Percentiles rank a stretch among this genome's conserved stretches.
These are phyloP conservation scores for Anableps anableps DNA, from an alignment of 2,797 vertebrate genomes.

Conservation along the genomic window DNA sequence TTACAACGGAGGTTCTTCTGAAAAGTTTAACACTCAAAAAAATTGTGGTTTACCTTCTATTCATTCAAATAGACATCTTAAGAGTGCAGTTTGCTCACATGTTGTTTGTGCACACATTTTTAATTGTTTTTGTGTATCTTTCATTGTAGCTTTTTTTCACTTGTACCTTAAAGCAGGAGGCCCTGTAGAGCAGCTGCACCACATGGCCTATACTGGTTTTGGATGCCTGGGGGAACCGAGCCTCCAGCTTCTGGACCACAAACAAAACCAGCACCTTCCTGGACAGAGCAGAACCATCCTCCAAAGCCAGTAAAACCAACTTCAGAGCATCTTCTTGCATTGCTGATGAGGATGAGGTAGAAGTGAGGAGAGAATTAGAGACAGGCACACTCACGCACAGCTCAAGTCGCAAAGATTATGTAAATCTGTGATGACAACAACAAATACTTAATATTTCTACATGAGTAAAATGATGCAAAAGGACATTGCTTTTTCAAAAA, in stretches of 20 bases:
- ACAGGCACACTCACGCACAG: neutral
- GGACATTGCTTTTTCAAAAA: neutral
- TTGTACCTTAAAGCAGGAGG: constrained; percentile 94
- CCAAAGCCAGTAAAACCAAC: constrained; percentile 92
- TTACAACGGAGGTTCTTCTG: constrained; percentile 11
- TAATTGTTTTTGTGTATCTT: neutral
- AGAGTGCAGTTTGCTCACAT: constrained; percentile 8
- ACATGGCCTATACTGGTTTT: constrained; percentile 98
- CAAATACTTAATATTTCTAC: neutral
- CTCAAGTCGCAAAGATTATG: neutral
- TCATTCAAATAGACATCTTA: neutral
- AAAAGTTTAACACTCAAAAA: constrained; percentile 20
- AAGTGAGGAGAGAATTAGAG: neutral
- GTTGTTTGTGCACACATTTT: neutral
- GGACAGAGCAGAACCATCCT: constrained; percentile 95
- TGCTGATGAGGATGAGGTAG: constrained; percentile 72
- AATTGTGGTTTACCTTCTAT: neutral
- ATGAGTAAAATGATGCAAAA: neutral
- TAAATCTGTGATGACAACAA: neutral
- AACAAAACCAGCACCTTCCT: constrained; percentile 97
- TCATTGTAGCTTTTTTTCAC: neutral
- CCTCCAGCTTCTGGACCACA: constrained; percentile 95
- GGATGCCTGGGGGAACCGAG: constrained; percentile 95
- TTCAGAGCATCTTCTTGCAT: constrained; percentile 98
- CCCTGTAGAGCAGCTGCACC: constrained; percentile 95